Percentiles rank a stretch among this genome's conserved stretches.
These are phyloP conservation scores for Gobius niger DNA, from an alignment of 2,113 vertebrate genomes.

Conservation along the genomic window DNA sequence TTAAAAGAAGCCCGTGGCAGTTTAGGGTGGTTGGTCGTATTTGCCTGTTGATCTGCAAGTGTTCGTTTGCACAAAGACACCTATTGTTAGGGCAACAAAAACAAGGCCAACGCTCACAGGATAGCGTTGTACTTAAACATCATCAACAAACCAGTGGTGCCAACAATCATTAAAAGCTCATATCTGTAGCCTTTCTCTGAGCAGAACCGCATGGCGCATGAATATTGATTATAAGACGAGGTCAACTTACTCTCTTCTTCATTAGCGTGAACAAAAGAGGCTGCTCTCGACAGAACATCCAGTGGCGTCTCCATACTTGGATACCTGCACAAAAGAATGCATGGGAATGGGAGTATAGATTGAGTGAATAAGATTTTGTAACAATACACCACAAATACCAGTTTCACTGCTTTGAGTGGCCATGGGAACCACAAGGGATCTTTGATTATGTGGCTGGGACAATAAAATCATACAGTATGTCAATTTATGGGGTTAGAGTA, in stretches of 20 bases:
- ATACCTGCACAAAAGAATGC: slow-evolving; percentile 33
- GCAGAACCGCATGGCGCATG: not conserved
- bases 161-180: not conserved
- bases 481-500: too few relatives aligned
- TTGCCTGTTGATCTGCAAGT: slow-evolving; percentile 55
- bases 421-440: not conserved
- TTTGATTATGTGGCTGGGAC: too few relatives aligned
- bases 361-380: not conserved
- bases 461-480: too few relatives aligned
- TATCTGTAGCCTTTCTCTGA: not conserved
- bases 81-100: slow-evolving; percentile 49
- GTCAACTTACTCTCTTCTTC: slow-evolving; percentile 93
- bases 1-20: slow-evolving; percentile 38
- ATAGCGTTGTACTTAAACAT: slow-evolving; percentile 28
- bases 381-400: not conserved
- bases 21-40: slow-evolving; percentile 57
- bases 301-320: slow-evolving; percentile 95
- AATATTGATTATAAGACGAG: not conserved
- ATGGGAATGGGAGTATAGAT: slow-evolving; percentile 9
- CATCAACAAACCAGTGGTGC: not conserved
- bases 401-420: not conserved
- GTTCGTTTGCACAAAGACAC: slow-evolving; percentile 44
- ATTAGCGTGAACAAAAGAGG: slow-evolving; percentile 93
- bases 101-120: slow-evolving; percentile 15
- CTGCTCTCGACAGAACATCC: slow-evolving; percentile 98